Evolutionary conservation across 2,888 invertebrate genomes (phyloP).

Genomic region (Drosophila longiperda): DNA sequence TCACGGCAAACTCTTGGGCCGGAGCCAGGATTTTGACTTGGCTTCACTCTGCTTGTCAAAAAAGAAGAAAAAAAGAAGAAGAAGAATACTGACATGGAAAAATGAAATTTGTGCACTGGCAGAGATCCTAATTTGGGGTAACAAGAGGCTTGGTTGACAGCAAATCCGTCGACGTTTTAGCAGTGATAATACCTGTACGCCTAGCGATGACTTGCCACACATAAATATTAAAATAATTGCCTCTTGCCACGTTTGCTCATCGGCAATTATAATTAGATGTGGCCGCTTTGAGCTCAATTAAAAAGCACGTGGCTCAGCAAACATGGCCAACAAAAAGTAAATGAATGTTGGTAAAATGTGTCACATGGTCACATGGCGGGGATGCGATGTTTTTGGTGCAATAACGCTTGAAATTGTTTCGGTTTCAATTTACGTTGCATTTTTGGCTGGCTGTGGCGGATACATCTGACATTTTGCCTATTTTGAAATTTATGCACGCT

Average conservation of each 20-base stretch:
- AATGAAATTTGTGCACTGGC: slow-evolving; percentile 51
- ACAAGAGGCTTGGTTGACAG: slow-evolving; percentile 20
- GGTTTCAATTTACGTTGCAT: slow-evolving; percentile 69
- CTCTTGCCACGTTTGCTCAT: slow-evolving; percentile 32
- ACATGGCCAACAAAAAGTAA: slow-evolving; percentile 46
- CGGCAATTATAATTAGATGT: slow-evolving; percentile 76
- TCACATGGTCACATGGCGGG: slow-evolving; percentile 19
- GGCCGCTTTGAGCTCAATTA: slow-evolving; percentile 67
- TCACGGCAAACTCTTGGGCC: slow-evolving; percentile 1
- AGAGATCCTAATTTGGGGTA: slow-evolving; percentile 51
- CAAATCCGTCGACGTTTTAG: slow-evolving; percentile 11
- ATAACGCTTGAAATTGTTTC: slow-evolving; percentile 63
- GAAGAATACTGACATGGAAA: slow-evolving; percentile 54
- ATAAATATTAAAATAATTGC: slow-evolving; percentile 60
- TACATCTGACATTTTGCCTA: slow-evolving; percentile 68
- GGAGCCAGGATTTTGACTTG: not conserved
- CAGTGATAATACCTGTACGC: slow-evolving; percentile 67
- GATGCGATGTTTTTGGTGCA: not conserved
- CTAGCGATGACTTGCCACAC: slow-evolving; percentile 68
- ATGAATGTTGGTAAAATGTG: slow-evolving; percentile 68
- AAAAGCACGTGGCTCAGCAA: slow-evolving; percentile 64
- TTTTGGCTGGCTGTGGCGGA: slow-evolving; percentile 54
- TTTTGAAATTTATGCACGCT: slow-evolving; percentile 78
- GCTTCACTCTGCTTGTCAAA: slow-evolving; percentile 44
- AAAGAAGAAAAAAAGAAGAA: slow-evolving; percentile 12